Percentiles rank a stretch among this genome's conserved stretches.
Evolutionary conservation across 30 jellyfish, hydroid and myxozoan genomes (phyloP).

Genomic region (Pseudorhiza aurosa): DNA sequence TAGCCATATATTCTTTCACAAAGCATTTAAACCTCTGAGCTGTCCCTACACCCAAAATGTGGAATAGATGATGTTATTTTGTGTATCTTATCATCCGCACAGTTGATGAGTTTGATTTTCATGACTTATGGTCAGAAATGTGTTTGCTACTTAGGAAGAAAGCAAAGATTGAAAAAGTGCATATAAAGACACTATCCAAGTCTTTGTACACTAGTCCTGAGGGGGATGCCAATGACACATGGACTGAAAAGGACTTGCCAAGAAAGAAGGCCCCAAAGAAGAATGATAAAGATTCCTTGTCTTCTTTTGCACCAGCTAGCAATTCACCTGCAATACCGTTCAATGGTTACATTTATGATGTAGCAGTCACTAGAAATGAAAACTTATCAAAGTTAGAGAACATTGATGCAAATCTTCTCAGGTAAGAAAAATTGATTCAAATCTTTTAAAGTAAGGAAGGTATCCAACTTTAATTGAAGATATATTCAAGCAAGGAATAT

Average conservation of each 20-base stretch:
- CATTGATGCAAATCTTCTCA: not conserved
- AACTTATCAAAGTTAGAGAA: not conserved
- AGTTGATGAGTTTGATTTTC: too few relatives aligned
- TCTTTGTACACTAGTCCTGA: not conserved
- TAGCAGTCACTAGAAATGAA: not conserved
- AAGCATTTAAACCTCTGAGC: too few relatives aligned
- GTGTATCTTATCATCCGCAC: too few relatives aligned
- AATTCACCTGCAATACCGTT: not conserved
- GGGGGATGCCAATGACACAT: not conserved
- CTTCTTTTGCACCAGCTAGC: not conserved
- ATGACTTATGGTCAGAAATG: too few relatives aligned
- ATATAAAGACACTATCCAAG: not conserved
- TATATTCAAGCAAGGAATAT: too few relatives aligned
- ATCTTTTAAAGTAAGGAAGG: not conserved
- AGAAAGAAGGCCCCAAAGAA: constrained; percentile 36
- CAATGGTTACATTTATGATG: constrained; percentile 17
- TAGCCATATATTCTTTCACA: too few relatives aligned
- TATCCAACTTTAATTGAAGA: too few relatives aligned
- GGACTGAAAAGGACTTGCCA: constrained; percentile 4
- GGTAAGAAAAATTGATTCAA: not conserved
- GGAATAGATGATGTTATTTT: too few relatives aligned
- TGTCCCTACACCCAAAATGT: too few relatives aligned
- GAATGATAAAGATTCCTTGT: not conserved
- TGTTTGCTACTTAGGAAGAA: constrained; percentile 65
- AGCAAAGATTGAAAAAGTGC: constrained; percentile 17